Percentiles rank a stretch among this genome's conserved stretches.
Conservation (phyloP, 2,113 vertebrate genomes). For the Poecile atricapillus region DNA sequence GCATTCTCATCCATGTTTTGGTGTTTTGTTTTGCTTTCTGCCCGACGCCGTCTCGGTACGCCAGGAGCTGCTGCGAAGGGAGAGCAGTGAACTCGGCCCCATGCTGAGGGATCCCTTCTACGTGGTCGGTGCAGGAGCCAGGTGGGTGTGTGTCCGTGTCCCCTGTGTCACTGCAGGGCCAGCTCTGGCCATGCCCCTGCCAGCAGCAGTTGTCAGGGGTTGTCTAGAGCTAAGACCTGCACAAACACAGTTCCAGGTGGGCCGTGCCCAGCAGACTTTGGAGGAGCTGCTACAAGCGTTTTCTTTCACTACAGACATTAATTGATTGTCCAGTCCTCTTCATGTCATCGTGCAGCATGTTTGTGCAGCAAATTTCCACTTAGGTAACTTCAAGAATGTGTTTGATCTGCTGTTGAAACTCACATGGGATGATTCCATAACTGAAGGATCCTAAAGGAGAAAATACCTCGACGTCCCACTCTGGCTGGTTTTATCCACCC, state of each 20-base stretch:
- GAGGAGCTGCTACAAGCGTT: not conserved
- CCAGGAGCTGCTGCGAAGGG: conserved; percentile 76
- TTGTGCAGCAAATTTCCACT: not conserved
- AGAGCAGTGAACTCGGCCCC: conserved; percentile 54
- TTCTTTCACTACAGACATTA: not conserved
- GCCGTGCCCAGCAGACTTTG: not conserved
- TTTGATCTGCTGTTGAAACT: not conserved
- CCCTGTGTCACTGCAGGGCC: not conserved
- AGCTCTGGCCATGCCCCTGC: not conserved
- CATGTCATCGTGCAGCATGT: not conserved
- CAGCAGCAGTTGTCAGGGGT: not conserved
- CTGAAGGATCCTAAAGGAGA: not conserved
- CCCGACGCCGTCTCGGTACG: conserved; percentile 3
- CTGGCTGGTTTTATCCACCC: not conserved
- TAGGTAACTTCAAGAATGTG: not conserved
- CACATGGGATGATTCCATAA: not conserved
- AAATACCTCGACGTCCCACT: not conserved
- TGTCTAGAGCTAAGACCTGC: not conserved
- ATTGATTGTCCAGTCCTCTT: not conserved
- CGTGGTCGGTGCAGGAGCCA: conserved; percentile 50
- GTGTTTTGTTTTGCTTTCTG: not conserved
- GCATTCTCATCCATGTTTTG: not conserved
- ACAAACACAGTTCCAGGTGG: not conserved
- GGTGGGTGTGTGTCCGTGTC: conserved; percentile 60
- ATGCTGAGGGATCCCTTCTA: conserved; percentile 61